Evolutionary conservation across 2,797 vertebrate genomes (phyloP).

Genomic region (Hypotaenidia philippensis): DNA sequence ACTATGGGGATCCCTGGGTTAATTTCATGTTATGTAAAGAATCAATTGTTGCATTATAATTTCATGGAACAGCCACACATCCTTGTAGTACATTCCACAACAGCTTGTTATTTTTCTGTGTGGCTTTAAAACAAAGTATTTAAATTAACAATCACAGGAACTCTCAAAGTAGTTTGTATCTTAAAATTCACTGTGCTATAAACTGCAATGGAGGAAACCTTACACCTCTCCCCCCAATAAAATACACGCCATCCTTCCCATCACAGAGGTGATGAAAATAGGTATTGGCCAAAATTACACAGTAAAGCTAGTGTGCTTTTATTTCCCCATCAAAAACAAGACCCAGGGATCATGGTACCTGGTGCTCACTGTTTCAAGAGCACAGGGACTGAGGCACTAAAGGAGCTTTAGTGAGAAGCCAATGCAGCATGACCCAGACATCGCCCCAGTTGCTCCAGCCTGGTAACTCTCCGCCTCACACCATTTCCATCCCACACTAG

Average conservation of each 20-base stretch:
- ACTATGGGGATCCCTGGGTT: background rate
- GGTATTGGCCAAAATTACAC: background rate
- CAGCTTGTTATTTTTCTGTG: background rate
- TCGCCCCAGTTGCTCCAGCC: background rate
- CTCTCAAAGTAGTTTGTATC: background rate
- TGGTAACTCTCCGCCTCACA: fast-evolving
- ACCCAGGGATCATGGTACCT: background rate
- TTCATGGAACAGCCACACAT: background rate
- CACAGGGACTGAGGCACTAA: background rate
- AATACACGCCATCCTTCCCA: background rate
- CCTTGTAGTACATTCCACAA: background rate
- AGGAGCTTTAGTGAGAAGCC: background rate
- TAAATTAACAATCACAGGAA: background rate
- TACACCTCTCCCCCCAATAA: background rate
- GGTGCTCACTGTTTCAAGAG: background rate
- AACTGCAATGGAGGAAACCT: background rate
- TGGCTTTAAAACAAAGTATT: background rate
- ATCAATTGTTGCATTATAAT: background rate
- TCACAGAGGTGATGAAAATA: background rate
- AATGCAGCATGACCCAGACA: background rate
- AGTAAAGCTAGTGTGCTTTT: background rate
- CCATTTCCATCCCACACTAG: fast-evolving
- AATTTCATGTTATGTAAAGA: background rate
- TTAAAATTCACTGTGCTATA: background rate
- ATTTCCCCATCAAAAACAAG: background rate